phyloP scores from a whole-genome alignment of 2,888 invertebrate species.

The Xylota segnis region DNA sequence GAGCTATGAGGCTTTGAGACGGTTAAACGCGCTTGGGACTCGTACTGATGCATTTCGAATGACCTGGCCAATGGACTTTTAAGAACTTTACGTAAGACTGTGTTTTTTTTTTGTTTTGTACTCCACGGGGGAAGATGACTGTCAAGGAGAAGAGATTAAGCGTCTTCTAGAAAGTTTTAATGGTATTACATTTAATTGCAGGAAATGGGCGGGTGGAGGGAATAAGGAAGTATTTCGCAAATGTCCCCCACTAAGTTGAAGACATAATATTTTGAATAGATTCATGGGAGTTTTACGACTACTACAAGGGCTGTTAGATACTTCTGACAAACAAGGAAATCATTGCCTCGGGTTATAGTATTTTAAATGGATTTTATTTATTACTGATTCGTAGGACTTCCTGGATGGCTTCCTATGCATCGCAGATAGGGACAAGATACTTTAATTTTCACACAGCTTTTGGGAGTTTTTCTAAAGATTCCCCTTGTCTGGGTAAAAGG shows the following conservation, averaged over 20 bases:
- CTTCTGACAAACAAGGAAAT: no score
- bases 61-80: constrained; percentile 27
- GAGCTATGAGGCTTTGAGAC: not conserved
- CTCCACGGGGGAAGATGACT: not conserved
- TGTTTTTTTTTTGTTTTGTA: not conserved
- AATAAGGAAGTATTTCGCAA: not conserved
- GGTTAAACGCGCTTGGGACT: not conserved
- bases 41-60: constrained; percentile 31
- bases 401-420: no score
- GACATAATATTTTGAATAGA: not conserved
- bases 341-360: no score
- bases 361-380: no score
- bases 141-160: constrained; percentile 7
- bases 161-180: not conserved
- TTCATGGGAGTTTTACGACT: not conserved
- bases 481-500: no score
- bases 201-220: not conserved
- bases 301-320: not conserved
- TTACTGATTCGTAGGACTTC: no score
- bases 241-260: not conserved
- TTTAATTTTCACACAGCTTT: no score
- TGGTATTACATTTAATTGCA: constrained; percentile 14
- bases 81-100: not conserved
- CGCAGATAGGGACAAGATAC: no score
- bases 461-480: no score